Evolutionary conservation across 2,888 invertebrate genomes (phyloP), one percentile per base, ranked within the genome.

Genomic region (Platycheirus rosarum): DNA sequence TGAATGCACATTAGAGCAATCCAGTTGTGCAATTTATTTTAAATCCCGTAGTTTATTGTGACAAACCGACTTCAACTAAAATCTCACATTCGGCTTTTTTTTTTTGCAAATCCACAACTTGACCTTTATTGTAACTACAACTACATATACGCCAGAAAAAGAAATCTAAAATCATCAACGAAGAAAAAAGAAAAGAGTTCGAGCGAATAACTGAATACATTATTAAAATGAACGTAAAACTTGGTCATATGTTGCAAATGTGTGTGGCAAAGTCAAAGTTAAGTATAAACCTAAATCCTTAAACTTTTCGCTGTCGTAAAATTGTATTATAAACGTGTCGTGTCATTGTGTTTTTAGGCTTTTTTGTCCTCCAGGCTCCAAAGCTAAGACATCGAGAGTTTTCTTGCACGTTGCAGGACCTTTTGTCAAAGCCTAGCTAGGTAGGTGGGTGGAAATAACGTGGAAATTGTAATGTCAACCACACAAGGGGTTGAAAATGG

Each of bases 251-350:
- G 23, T 6, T 23, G 23, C 23, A 55, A 68, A 32, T 23, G 32
- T 26, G 16, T 37, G 29, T 18, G 63, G 23, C 23, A 20, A 32
- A 26, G 32, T 35, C 14, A 37, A 48, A 32, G 32, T 16, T 46
- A 51, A 70, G 70, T 6, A 23, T 70, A 73, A 55, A 77, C 71
- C 82, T 77, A 75, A 73, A 55, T 82, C 71, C 82, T 77, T 71
- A 82, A 82, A 82, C 82, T 82, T 82, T 82, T 71, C 71, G 77
- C 65, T 62, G 23, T 82, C 82, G 77, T 82, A 68, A 82, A 77
- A 82, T 82, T 77, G 76, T 82, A 82, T 77, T 82, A 66, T 76
- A 70, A 82, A 82, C 82, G 82, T 82, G 82, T 76, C 82, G 76
- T 77, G 82, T 82, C 82, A 77, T 68, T 71, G 82, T 76, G 71